These are phyloP conservation scores for Hippocampus comes DNA, from an alignment of 2,113 vertebrate genomes.

Conservation along the genomic window DNA sequence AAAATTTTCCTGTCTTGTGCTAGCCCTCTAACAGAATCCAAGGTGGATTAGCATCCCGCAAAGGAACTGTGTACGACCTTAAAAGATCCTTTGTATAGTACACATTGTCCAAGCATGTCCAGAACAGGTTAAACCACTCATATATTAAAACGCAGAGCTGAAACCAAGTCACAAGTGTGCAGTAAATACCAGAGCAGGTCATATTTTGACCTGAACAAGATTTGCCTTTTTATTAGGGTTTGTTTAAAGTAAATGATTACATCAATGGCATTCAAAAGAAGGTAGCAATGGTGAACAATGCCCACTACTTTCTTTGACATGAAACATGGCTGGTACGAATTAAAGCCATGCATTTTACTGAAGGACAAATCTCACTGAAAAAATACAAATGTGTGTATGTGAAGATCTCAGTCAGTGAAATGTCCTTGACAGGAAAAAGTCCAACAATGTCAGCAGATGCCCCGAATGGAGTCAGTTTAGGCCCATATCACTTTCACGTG, in stretches of 20 bases:
- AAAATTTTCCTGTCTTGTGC: too few relatives aligned
- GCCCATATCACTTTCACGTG: neutral
- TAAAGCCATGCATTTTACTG: neutral
- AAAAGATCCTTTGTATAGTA: neutral
- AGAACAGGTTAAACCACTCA: conserved; percentile 50
- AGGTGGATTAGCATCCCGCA: neutral
- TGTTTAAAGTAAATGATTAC: conserved; percentile 65
- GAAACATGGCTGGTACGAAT: neutral
- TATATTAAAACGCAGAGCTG: conserved; percentile 37
- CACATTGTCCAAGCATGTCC: neutral
- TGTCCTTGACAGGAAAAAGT: neutral
- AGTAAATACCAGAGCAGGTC: conserved; percentile 64
- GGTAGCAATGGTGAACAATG: conserved; percentile 26
- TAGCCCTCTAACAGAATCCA: neutral
- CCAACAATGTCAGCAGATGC: neutral
- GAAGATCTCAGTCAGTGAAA: neutral
- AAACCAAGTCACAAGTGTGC: conserved; percentile 64
- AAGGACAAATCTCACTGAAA: neutral
- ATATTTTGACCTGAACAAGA: conserved; percentile 51
- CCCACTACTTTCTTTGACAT: conserved; percentile 20
- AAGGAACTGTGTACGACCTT: neutral
- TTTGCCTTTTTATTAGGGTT: conserved; percentile 53
- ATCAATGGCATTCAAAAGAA: conserved; percentile 45
- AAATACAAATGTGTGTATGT: neutral
- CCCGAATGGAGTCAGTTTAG: neutral